These are phyloP conservation scores for Pitta sordida DNA, from an alignment of 2,113 vertebrate genomes.

Conservation along the genomic window DNA sequence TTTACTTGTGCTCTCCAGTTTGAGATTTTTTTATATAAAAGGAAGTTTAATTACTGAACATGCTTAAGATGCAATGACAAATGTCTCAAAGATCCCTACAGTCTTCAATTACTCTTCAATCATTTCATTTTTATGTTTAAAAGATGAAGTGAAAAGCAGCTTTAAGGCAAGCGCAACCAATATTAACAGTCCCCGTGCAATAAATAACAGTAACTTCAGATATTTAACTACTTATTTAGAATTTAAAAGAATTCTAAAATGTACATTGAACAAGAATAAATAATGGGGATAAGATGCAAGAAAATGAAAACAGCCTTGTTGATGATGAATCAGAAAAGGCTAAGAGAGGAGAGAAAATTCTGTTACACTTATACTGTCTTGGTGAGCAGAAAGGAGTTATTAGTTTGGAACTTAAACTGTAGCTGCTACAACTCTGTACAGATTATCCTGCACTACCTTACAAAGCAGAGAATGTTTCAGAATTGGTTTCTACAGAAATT, in stretches of 20 bases:
- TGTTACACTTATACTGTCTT: background rate
- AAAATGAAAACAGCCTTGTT: background rate
- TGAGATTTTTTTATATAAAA: background rate
- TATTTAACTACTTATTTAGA: background rate
- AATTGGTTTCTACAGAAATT: background rate
- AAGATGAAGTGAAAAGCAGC: background rate
- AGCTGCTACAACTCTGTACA: background rate
- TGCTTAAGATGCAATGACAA: background rate
- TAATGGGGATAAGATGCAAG: background rate
- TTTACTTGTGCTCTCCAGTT: background rate
- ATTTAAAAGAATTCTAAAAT: background rate
- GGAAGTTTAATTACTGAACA: background rate
- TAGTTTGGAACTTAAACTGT: background rate
- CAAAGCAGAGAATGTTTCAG: background rate
- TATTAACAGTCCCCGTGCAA: background rate
- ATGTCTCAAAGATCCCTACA: background rate
- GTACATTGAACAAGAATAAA: background rate
- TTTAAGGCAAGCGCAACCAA: background rate
- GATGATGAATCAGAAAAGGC: background rate
- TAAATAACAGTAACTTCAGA: background rate
- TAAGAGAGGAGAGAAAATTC: background rate
- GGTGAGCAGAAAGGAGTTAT: background rate
- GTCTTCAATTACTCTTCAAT: background rate
- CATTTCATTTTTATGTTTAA: background rate
- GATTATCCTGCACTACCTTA: background rate